Base-by-base conservation (phyloP, 1,140 invertebrate genomes). In the Oscheius sp. region DNA sequence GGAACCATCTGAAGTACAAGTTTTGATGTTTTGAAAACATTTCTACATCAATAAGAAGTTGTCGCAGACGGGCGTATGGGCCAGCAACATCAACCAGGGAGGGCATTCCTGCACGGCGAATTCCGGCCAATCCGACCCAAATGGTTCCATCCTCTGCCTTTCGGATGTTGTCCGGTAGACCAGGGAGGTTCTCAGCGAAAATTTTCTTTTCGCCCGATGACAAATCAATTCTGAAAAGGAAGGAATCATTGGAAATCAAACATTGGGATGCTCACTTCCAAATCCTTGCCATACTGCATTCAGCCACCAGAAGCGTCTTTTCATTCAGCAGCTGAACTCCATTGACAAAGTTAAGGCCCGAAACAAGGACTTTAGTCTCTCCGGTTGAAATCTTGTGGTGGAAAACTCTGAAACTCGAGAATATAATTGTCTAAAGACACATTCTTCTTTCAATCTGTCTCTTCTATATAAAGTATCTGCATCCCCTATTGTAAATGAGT, bases 141-240 rank as follows among this genome's bases (percentile, higher is more conserved):
- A 81, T 62, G 29, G 77, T 84, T 23, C 85, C 85, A 36, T 71
- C 52, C 52, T 77, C 78, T 46, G 85, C 84, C 1, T 80, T 75
- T 66, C 85, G 81, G 64, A 86, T 85, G 73, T 86, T 86, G 73
- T 86, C 85, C 20, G 85, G 85, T 58, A 85, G 84, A 35, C 85
- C 85, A 28, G 85, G 85, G 29, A 86, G 66, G 75, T 86, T 86
- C 13, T 85, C 79, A n/a, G 78, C 58, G 49, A 86, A 82, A 3
- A 83, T 63, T 34, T 85, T 85, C 15, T 64, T 67, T 64, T 74
- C 75, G 20, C 84, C 84, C 23, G 45, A 61, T 20, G 31, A 32
- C 10, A 32, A 15, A 28, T 34, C 69, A 49, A 42, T 59, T 23
- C 38, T 65, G n/a, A 29, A 68, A 10, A 31, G 28, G 20, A 20